These are phyloP conservation scores for Drosophila affinis DNA, from an alignment of 2,888 invertebrate species.

Conservation along the genomic window DNA sequence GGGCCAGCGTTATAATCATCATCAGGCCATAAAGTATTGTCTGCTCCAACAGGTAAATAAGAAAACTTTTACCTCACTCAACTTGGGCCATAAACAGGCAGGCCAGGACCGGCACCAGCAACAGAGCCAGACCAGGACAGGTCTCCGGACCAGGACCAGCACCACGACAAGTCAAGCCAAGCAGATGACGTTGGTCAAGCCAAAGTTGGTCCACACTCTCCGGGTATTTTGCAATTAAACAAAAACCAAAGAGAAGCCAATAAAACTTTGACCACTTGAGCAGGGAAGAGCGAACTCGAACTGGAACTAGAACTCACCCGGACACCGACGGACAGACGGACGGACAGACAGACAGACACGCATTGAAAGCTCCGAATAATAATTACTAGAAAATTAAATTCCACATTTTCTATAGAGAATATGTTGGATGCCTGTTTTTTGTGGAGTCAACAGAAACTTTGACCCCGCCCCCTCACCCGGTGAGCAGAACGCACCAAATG, in stretches of 20 bases:
- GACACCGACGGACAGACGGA: not conserved
- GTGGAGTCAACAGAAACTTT: constrained; percentile 32
- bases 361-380: constrained; percentile 37
- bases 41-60: constrained; percentile 50
- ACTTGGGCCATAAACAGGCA: constrained; percentile 55
- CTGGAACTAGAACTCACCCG: not conserved
- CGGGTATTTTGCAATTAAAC: constrained; percentile 54
- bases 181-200: constrained; percentile 48
- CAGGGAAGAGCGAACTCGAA: constrained; percentile 11
- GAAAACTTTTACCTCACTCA: constrained; percentile 51
- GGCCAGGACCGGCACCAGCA: constrained; percentile 26
- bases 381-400: constrained; percentile 60
- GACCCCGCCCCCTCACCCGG: not conserved
- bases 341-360: not conserved
- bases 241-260: constrained; percentile 54
- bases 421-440: constrained; percentile 25
- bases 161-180: constrained; percentile 22
- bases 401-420: constrained; percentile 36
- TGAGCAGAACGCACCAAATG: constrained; percentile 19
- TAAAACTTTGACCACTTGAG: constrained; percentile 53
- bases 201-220: constrained; percentile 48
- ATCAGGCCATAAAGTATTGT: constrained; percentile 47
- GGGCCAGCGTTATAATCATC: constrained; percentile 44
- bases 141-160: not conserved
- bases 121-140: constrained; percentile 4